Evolutionary conservation across 2,888 invertebrate species (phyloP), one percentile per base, ranked within the genome.

Genomic region (Notodonta ziczac): DNA sequence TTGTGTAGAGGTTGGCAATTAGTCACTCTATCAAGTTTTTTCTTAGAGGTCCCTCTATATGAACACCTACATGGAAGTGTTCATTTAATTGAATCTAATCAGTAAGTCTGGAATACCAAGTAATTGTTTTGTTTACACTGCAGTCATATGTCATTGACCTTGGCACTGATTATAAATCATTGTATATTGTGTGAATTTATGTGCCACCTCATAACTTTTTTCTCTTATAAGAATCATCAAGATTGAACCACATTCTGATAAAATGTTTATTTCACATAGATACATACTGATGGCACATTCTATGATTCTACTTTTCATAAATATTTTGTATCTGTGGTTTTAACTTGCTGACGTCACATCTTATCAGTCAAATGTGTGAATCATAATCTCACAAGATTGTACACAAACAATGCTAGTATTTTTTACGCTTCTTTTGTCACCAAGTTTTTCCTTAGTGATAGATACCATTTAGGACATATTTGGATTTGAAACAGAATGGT

Each of bases 281-380:
- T 24, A 24, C 1, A 24, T 24, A 24, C 24, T 24, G 24, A 24
- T 24, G 24, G 24, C 24, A 24, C 24, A 24, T 24, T 24, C n/a
- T n/a, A n/a, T n/a, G n/a, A n/a, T n/a, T n/a, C 24, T 24, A 24
- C 24, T 24, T 24, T 24, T 24, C 24, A 24, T 24, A 24, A 24
- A 24, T 24, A 24, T 24, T 2, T 24, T 7, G 50, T 24, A 40
- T 56, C 24, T 10, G 52, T 59, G 52, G 52, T 65, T 48, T 62
- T 24, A 66, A 71, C 70, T 67, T 76, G 74, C 62, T 57, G 63
- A 61, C 72, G 74, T 80, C 76, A 73, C 64, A 73, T 71, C 74
- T 82, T 83, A 84, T 84, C 84, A 77, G 69, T 66, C 69, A 59
- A 74, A 72, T 68, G 66, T 61, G 69, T 84, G 83, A 84, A 66